Conservation (phyloP, 35 echinoderm and acorn worm species). For the Stichopus chloronotus region DNA sequence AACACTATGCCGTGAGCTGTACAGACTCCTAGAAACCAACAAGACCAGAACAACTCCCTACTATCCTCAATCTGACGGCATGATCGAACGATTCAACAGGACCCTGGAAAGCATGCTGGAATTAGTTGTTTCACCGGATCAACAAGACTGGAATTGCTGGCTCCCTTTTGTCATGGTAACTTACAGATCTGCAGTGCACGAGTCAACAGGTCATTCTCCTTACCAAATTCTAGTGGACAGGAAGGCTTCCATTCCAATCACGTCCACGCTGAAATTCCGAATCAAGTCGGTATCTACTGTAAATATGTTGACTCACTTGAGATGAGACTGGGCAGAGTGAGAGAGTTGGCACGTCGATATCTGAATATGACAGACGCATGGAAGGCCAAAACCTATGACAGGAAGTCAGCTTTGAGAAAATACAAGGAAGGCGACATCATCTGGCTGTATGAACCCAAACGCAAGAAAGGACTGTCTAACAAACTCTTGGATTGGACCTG, state of each 20-base stretch:
- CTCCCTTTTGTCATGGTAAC: conserved; percentile 56
- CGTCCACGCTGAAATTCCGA: not conserved
- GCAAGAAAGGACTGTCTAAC: no score
- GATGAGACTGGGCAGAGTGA: no score
- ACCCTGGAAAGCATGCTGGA: conserved; percentile 38
- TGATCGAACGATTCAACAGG: conserved; percentile 33
- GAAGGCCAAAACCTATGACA: no score
- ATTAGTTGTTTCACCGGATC: not conserved
- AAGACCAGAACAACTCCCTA: no score
- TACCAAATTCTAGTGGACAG: conserved; percentile 38
- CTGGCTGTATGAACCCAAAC: no score
- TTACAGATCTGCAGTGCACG: conserved; percentile 44
- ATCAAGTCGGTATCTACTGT: no score
- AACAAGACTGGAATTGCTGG: conserved; percentile 30
- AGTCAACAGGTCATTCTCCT: conserved; percentile 3
- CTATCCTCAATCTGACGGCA: conserved; percentile 51
- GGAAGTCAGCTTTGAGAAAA: no score
- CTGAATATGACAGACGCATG: no score
- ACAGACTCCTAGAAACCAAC: conserved; percentile 48
- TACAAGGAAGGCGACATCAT: no score
- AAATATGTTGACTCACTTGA: no score
- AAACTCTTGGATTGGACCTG: no score
- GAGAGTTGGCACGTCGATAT: no score
- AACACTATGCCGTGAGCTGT: conserved; percentile 51
- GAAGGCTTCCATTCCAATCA: conserved; percentile 48